Conservation (phyloP, 2,888 invertebrate genomes). For the Himalopsyche kuldschensis region DNA sequence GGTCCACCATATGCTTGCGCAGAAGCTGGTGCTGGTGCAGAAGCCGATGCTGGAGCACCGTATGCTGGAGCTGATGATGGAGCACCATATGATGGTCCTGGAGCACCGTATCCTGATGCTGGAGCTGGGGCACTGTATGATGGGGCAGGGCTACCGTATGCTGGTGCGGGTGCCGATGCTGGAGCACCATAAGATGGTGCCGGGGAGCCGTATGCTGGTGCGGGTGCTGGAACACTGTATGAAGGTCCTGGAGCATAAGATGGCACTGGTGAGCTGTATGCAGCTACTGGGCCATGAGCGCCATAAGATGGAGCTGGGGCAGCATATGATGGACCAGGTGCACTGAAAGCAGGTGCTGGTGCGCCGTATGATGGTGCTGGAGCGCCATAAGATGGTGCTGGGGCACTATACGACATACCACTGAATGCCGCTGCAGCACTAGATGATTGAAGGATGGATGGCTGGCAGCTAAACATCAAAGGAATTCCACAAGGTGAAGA, state of each 20-base stretch:
- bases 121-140: not conserved
- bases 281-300: slow-evolving; percentile 49
- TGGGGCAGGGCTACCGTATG: slow-evolving; percentile 6
- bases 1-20: not conserved
- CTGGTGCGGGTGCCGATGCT: not conserved
- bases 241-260: slow-evolving; percentile 47
- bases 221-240: slow-evolving; percentile 46
- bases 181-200: not conserved
- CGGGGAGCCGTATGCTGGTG: not conserved
- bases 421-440: not conserved
- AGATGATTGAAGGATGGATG: slow-evolving; percentile 49
- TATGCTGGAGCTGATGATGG: not conserved
- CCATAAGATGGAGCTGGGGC: slow-evolving; percentile 49
- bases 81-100: not conserved
- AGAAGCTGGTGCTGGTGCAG: not conserved
- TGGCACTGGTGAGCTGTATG: slow-evolving; percentile 45
- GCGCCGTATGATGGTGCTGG: slow-evolving; percentile 24
- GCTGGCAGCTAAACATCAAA: slow-evolving; percentile 53
- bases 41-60: not conserved
- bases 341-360: slow-evolving; percentile 36
- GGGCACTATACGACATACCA: slow-evolving; percentile 5
- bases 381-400: slow-evolving; percentile 17
- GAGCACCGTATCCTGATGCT: not conserved
- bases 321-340: slow-evolving; percentile 43
- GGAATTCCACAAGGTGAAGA: slow-evolving; percentile 49